Evolutionary conservation across 2,888 invertebrate species (phyloP).

Genomic region (Chorisops tibialis): DNA sequence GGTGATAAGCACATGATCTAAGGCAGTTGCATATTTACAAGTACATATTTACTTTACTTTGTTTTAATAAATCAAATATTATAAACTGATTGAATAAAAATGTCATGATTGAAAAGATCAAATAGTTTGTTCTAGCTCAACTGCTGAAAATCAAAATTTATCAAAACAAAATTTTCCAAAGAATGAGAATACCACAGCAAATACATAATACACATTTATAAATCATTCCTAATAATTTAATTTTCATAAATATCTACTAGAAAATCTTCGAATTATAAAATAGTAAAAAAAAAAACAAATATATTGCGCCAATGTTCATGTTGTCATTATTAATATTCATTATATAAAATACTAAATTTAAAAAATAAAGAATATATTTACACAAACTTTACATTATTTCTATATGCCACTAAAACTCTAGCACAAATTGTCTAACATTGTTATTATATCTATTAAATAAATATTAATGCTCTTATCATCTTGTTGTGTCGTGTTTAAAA

Average conservation of each 20-base stretch:
- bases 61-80: no score
- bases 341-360: slow-evolving; percentile 2
- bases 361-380: not conserved
- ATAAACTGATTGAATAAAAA: no score
- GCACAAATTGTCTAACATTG: slow-evolving; percentile 17
- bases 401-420: slow-evolving; percentile 4
- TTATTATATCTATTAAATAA: not conserved
- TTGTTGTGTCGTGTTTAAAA: slow-evolving; percentile 2
- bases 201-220: not conserved
- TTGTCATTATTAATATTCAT: slow-evolving; percentile 4
- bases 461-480: slow-evolving; percentile 8
- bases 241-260: not conserved
- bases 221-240: not conserved
- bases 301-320: slow-evolving; percentile 13
- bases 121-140: no score
- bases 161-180: no score
- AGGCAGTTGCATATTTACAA: no score
- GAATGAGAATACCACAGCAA: not conserved
- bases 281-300: not conserved
- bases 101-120: no score
- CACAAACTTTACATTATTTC: not conserved
- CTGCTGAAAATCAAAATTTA: no score
- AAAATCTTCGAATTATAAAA: not conserved
- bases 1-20: no score
- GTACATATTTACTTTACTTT: no score